These are phyloP conservation scores for Creontiades dilutus DNA, from an alignment of 2,888 invertebrate species.

Conservation along the genomic window DNA sequence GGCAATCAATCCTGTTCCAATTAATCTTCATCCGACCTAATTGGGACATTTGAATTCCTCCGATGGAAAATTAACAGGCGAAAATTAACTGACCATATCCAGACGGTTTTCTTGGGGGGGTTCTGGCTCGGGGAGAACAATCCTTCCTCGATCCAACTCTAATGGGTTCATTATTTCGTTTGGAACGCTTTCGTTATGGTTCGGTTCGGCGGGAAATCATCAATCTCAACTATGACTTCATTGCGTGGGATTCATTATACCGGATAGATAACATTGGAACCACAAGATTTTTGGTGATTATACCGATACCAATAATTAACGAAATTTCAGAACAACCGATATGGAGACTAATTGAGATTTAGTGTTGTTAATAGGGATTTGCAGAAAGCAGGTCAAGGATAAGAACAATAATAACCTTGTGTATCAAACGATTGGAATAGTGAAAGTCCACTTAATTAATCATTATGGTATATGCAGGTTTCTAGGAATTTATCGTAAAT, in stretches of 20 bases:
- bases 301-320: no score
- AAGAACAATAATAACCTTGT: no score
- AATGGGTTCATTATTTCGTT: not conserved
- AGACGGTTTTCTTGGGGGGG: constrained; percentile 7
- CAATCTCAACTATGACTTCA: not conserved
- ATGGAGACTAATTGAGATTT: no score
- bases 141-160: not conserved
- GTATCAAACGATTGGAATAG: no score
- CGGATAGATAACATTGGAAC: not conserved
- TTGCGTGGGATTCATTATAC: not conserved
- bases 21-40: constrained; percentile 39
- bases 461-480: no score
- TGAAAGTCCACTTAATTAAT: no score
- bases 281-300: no score
- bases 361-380: no score
- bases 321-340: no score
- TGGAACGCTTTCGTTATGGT: not conserved
- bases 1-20: constrained; percentile 36
- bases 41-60: constrained; percentile 21
- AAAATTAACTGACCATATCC: constrained; percentile 22
- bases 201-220: not conserved
- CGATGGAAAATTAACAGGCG: constrained; percentile 19
- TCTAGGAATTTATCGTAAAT: no score
- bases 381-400: no score
- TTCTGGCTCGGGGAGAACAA: not conserved